Evolutionary conservation across 1,140 invertebrate species (phyloP).

Genomic region (Procambarus virginalis): DNA sequence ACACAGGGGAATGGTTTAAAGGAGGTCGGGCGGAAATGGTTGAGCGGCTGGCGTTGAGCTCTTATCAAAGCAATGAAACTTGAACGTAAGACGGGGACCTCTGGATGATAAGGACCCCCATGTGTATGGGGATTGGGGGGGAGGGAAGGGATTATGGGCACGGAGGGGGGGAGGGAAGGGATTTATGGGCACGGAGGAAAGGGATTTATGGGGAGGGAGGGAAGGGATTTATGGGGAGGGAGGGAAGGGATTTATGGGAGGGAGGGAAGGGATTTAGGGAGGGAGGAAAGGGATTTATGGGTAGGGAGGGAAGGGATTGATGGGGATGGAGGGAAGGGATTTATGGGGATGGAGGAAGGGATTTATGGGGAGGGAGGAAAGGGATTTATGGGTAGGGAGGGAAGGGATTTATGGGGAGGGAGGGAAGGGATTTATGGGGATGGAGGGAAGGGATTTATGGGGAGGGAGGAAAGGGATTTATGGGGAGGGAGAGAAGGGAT

Average conservation of each 20-base stretch:
- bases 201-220: too few species aligned
- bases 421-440: too few species aligned
- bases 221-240: too few species aligned
- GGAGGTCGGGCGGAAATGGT: background rate
- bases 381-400: too few species aligned
- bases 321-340: too few species aligned
- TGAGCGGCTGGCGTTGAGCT: background rate
- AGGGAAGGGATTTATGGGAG: background rate
- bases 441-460: too few species aligned
- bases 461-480: too few species aligned
- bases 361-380: background rate
- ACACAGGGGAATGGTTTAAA: background rate
- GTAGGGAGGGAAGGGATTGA: too few species aligned
- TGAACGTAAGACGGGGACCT: background rate
- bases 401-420: too few species aligned
- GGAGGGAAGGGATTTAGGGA: too few species aligned
- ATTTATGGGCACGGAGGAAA: background rate
- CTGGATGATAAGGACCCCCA: background rate
- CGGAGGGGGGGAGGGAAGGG: background rate
- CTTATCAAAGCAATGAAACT: slow-evolving; percentile 32
- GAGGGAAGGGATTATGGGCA: background rate
- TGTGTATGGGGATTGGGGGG: background rate
- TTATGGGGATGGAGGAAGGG: background rate
- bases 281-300: background rate
- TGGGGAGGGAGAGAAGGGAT: too few species aligned